Base-by-base conservation (phyloP, 2,797 vertebrate genomes). In the Austrolebias charrua region DNA sequence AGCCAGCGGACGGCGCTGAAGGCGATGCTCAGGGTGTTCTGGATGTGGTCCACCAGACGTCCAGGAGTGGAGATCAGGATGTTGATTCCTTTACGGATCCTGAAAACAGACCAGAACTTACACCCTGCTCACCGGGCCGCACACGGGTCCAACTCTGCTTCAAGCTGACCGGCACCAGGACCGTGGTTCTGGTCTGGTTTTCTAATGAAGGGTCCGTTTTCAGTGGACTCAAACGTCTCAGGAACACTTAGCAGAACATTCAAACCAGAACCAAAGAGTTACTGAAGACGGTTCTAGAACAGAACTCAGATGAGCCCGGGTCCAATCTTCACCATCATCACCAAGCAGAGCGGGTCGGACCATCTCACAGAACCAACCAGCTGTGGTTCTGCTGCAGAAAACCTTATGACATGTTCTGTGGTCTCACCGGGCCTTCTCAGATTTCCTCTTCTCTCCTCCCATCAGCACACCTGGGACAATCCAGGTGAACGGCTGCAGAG, bases 401-500 rank as follows among this genome's bases (percentile, higher is more conserved):
- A 24, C 24, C 24, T 24, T 2, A 1, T 24, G 24, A 24, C 2
- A 24, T 24, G 24, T 33, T 33, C 31, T 33, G 31, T 33, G 31
- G 8, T 33, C 12, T 19, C 18, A 97, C 97, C 97, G 95, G 91
- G 97, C 96, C 79, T 99, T 99, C 88, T 99, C 97, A 0, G 96
- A 93, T 75, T 98, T 99, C 77, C 91, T 95, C 90, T 97, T 99
- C 86, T 98, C 97, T 88, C 97, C 97, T 42, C 97, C 97, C 95
- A 98, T 99, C 55, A 99, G 81, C n/a, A 98, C 93, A 38, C 97
- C 97, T 0, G 97, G 95, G 44, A 99, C 97, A 61, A 94, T 92
- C 92, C 92, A 94, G 50, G 95, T 97, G 50, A 92, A 94, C 0
- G 92, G 91, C 92, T 97, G 90, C 90, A 61, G 49, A 63, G 46